Conservation (phyloP, 2,888 invertebrate genomes). For the Pyrrhia umbra region DNA sequence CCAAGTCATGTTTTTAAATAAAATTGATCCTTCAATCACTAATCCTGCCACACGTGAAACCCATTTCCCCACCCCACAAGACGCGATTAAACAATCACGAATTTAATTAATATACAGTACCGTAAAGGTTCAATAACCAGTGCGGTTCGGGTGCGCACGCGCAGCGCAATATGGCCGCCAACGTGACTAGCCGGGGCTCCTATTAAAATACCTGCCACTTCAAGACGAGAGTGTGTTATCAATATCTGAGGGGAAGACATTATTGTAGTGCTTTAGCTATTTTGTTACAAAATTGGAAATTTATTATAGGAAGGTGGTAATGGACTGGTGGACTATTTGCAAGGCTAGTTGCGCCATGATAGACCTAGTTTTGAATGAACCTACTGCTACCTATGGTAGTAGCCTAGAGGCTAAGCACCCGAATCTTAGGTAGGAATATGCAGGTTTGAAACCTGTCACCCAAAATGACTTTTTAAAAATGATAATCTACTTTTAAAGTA, state of each 20-base stretch:
- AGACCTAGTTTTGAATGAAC: no score
- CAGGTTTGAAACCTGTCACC: no score
- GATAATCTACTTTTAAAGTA: no score
- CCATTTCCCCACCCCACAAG: constrained; percentile 57
- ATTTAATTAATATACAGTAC: constrained; percentile 74
- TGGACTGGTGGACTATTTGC: neutral
- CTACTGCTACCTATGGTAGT: no score
- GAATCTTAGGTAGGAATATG: no score
- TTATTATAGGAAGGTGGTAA: neutral
- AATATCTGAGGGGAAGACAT: constrained; percentile 47
- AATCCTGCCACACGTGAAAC: constrained; percentile 41
- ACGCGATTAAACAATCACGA: constrained; percentile 71
- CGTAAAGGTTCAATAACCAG: constrained; percentile 80
- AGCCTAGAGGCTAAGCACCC: no score
- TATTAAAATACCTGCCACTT: constrained; percentile 85
- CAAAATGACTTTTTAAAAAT: no score
- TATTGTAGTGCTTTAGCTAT: constrained; percentile 6
- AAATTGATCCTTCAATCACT: constrained; percentile 14
- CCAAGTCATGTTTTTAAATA: neutral
- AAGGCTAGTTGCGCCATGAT: neutral
- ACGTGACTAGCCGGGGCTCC: constrained; percentile 83
- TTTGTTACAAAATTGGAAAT: constrained; percentile 21
- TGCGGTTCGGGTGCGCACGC: constrained; percentile 77
- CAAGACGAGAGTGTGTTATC: constrained; percentile 67
- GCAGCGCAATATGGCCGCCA: constrained; percentile 69